These are phyloP conservation scores for Cordilura impudica DNA, from an alignment of 2,888 invertebrate genomes.

Conservation along the genomic window DNA sequence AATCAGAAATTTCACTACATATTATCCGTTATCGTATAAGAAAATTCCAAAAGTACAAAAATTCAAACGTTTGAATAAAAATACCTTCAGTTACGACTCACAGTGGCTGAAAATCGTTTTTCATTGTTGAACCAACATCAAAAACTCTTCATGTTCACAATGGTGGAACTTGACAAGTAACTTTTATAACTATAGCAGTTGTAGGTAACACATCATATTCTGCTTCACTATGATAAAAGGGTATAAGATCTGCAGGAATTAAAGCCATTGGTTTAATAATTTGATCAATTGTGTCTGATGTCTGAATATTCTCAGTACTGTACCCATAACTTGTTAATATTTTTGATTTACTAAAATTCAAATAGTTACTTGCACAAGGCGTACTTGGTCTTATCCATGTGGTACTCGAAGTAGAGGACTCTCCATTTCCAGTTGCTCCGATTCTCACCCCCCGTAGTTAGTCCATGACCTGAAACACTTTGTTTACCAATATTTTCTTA, in stretches of 20 bases:
- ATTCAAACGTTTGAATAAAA: no score
- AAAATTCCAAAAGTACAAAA: no score
- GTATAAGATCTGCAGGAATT: constrained; percentile 3
- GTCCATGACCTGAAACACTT: constrained; percentile 40
- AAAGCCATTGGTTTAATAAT: constrained; percentile 10
- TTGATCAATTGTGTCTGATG: constrained; percentile 16
- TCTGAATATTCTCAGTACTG: constrained; percentile 10
- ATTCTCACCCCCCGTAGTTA: no score
- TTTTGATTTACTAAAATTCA: constrained; percentile 37
- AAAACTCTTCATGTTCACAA: not conserved
- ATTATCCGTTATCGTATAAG: no score
- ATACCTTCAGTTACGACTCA: no score
- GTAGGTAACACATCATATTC: not conserved
- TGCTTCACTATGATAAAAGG: not conserved
- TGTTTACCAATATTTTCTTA: constrained; percentile 40
- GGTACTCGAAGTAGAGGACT: not conserved
- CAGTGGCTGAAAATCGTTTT: no score
- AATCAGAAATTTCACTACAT: no score
- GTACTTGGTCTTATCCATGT: constrained; percentile 23
- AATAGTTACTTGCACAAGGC: constrained; percentile 11
- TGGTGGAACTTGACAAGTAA: not conserved
- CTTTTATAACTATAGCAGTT: not conserved
- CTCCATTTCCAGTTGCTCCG: constrained; percentile 29
- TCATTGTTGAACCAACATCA: not conserved
- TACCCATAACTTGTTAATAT: constrained; percentile 25